A percentile compares a stretch with the other conserved stretches of the same genome.
Evolutionary conservation across 2,888 invertebrate genomes (phyloP).

Genomic region (Calliphora vomitoria): DNA sequence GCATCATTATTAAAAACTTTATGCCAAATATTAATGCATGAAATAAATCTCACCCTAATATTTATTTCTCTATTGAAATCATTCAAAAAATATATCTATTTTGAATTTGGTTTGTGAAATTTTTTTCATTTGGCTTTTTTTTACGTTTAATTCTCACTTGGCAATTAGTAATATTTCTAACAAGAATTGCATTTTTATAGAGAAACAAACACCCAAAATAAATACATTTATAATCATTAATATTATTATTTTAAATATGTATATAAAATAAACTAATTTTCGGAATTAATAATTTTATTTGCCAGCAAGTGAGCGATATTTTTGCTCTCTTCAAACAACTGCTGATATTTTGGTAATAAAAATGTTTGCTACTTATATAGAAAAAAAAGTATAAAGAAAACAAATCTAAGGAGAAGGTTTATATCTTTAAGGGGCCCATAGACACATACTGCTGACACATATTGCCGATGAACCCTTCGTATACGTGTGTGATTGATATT

Average conservation of each 20-base stretch:
- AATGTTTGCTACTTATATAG: no score
- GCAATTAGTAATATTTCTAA: slow-evolving; percentile 60
- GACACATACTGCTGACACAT: no score
- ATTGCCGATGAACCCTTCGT: no score
- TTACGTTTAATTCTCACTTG: slow-evolving; percentile 65
- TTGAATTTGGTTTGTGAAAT: neutral
- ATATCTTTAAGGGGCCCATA: no score
- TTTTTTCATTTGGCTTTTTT: neutral
- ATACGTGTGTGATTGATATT: no score
- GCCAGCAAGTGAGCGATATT: neutral
- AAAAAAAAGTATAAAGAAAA: no score
- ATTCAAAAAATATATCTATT: slow-evolving; percentile 18
- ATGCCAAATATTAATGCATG: no score
- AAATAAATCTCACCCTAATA: neutral
- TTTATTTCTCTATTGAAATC: neutral
- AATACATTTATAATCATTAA: slow-evolving; percentile 20
- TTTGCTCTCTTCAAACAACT: neutral
- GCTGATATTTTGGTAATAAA: no score
- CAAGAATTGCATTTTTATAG: slow-evolving; percentile 7
- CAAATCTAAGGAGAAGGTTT: no score
- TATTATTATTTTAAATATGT: neutral
- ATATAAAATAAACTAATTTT: slow-evolving; percentile 8
- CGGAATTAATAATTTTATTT: neutral
- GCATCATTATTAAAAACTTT: no score
- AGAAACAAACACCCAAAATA: slow-evolving; percentile 5